Percentiles rank a stretch among this genome's conserved stretches.
These are phyloP conservation scores for Drosophila elegans DNA, from an alignment of 1,140 invertebrate species.

Conservation along the genomic window DNA sequence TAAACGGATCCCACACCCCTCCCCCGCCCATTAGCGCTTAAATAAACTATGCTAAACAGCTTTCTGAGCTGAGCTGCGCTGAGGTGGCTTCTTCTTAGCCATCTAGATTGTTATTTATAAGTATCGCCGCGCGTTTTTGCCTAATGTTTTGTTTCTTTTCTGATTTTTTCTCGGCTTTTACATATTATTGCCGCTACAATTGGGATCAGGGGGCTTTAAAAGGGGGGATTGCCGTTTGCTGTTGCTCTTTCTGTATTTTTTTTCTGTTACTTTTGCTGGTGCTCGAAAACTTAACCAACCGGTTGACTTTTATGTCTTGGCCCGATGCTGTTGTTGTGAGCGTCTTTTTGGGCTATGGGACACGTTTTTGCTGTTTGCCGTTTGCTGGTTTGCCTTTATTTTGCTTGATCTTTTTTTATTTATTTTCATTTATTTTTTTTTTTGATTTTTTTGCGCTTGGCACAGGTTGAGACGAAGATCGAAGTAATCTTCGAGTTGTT, in stretches of 20 bases:
- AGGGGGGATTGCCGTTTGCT: background rate
- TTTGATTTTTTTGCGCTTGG: conserved; percentile 57
- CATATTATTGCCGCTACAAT: conserved; percentile 55
- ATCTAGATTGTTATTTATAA: conserved; percentile 71
- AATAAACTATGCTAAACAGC: conserved; percentile 73
- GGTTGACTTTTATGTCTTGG: conserved; percentile 80
- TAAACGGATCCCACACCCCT: conserved; percentile 32
- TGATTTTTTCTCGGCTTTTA: conserved; percentile 62
- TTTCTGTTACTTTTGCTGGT: conserved; percentile 41
- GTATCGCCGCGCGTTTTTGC: conserved; percentile 27
- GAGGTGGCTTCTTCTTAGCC: conserved; percentile 24
- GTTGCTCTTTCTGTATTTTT: conserved; percentile 1
- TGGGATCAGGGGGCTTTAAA: background rate
- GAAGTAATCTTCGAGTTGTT: conserved; percentile 29
- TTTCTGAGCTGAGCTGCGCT: conserved; percentile 36
- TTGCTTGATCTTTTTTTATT: conserved; percentile 17
- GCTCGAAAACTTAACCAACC: conserved; percentile 70
- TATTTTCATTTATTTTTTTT: background rate
- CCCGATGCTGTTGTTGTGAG: conserved; percentile 41
- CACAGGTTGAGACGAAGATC: conserved; percentile 69
- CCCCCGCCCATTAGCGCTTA: conserved; percentile 41
- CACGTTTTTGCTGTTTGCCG: conserved; percentile 42
- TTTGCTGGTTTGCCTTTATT: conserved; percentile 27
- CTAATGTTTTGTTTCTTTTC: conserved; percentile 16
- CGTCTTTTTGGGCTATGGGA: conserved; percentile 57